A percentile compares a stretch with the other conserved stretches of the same genome.
phyloP scores from a whole-genome alignment of 2,888 invertebrate species.

The Mongoloraphidia duomilia region DNA sequence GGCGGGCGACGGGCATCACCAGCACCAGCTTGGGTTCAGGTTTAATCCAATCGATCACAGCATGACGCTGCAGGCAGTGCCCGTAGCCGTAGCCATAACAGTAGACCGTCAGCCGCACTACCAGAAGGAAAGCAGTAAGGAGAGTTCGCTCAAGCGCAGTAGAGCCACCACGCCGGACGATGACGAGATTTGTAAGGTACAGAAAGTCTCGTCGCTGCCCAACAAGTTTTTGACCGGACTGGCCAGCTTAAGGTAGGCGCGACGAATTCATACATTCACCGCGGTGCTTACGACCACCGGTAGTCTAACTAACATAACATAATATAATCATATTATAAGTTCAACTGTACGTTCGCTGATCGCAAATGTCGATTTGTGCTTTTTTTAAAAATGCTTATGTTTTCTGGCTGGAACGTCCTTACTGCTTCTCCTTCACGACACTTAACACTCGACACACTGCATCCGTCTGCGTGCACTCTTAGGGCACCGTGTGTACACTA shows the following conservation, averaged over 20 bases:
- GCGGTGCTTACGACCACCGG: too few species aligned
- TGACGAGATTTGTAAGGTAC: constrained; percentile 28
- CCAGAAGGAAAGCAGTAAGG: constrained; percentile 33
- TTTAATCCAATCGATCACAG: constrained; percentile 27
- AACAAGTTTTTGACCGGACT: constrained; percentile 7
- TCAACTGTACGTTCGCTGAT: too few species aligned
- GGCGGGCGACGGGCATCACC: constrained; percentile 16
- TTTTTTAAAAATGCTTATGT: constrained; percentile 3
- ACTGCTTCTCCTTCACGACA: constrained; percentile 9
- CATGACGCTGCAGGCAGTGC: constrained; percentile 28
- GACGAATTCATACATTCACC: background rate
- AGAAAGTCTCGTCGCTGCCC: constrained; percentile 28
- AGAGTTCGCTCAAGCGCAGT: constrained; percentile 30
- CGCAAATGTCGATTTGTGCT: background rate
- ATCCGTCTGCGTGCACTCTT: too few species aligned
- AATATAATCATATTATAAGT: too few species aligned
- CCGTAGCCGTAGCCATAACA: constrained; percentile 7
- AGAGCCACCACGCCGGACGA: constrained; percentile 22
- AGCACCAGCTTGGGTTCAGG: constrained; percentile 23
- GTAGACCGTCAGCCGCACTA: constrained; percentile 7
- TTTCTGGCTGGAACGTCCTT: constrained; percentile 12
- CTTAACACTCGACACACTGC: too few species aligned
- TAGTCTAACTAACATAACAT: too few species aligned
- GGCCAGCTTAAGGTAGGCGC: constrained; percentile 7
- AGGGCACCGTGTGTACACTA: too few species aligned